Evolutionary conservation across 2,888 invertebrate species (phyloP).

Genomic region (Andrena marginata): DNA sequence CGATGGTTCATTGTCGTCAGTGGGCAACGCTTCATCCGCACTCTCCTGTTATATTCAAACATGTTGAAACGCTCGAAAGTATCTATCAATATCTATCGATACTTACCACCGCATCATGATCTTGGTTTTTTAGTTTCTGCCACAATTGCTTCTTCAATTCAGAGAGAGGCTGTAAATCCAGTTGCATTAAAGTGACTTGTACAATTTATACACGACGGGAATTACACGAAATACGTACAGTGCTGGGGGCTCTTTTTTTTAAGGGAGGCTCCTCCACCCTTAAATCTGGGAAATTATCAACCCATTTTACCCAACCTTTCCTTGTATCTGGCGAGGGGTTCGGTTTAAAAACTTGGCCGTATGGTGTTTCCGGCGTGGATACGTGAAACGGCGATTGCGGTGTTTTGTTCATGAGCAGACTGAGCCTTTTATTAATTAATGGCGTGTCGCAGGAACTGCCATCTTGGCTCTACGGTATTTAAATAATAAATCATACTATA

Average conservation of each 20-base stretch:
- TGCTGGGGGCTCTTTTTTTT: constrained; percentile 81
- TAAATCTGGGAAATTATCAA: constrained; percentile 86
- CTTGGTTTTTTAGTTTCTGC: constrained; percentile 80
- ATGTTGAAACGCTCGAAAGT: background rate
- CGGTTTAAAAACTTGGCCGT: constrained; percentile 85
- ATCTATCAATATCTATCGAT: background rate
- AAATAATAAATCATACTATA: background rate
- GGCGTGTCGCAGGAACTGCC: constrained; percentile 65
- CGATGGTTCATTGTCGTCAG: background rate
- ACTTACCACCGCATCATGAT: constrained; percentile 64
- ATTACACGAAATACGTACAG: constrained; percentile 77
- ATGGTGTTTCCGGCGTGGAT: constrained; percentile 87
- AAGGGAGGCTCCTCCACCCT: constrained; percentile 78
- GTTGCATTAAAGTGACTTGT: constrained; percentile 4
- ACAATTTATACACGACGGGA: background rate
- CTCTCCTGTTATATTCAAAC: constrained; percentile 14
- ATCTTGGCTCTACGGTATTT: constrained; percentile 57
- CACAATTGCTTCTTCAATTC: constrained; percentile 82
- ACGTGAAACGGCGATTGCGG: constrained; percentile 84
- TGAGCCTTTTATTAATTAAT: constrained; percentile 79
- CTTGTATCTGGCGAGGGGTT: constrained; percentile 86
- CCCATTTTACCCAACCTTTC: constrained; percentile 86
- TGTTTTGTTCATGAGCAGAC: constrained; percentile 76
- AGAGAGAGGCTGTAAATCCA: constrained; percentile 79
- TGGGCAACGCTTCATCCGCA: background rate